Evolutionary conservation across 2,888 invertebrate species (phyloP).

Genomic region (Xylota segnis): DNA sequence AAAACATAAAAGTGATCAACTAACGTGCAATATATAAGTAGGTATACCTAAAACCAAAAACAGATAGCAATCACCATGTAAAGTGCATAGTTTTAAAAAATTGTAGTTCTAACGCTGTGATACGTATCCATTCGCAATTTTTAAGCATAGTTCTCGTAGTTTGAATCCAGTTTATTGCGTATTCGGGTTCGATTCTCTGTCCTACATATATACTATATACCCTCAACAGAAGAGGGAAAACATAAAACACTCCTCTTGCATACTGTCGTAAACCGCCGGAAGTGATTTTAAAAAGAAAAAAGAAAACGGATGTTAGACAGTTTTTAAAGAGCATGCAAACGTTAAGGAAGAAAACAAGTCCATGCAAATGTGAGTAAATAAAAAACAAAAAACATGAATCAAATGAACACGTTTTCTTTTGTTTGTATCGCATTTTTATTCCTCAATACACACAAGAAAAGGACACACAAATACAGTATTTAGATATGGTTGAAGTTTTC

Average conservation of each 20-base stretch:
- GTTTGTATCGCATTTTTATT: slow-evolving; percentile 27
- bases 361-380: slow-evolving; percentile 94
- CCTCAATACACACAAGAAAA: slow-evolving; percentile 8
- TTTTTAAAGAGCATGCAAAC: slow-evolving; percentile 90
- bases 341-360: slow-evolving; percentile 96
- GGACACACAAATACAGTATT: background rate
- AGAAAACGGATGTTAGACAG: slow-evolving; percentile 80
- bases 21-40: slow-evolving; percentile 33
- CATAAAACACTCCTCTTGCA: background rate
- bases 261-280: slow-evolving; percentile 9
- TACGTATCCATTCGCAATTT: slow-evolving; percentile 38
- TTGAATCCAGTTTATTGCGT: background rate
- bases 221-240: background rate
- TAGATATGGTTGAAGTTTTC: background rate
- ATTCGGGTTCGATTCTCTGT: background rate
- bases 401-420: slow-evolving; percentile 61
- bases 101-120: slow-evolving; percentile 45
- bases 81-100: slow-evolving; percentile 16
- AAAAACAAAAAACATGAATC: too few species aligned
- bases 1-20: slow-evolving; percentile 2
- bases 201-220: background rate
- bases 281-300: slow-evolving; percentile 51
- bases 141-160: background rate
- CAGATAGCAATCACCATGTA: slow-evolving; percentile 1
- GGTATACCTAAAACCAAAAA: background rate